These are phyloP conservation scores for Phalanger gymnotis DNA, from an alignment of 2,797 vertebrate species.

Conservation along the genomic window DNA sequence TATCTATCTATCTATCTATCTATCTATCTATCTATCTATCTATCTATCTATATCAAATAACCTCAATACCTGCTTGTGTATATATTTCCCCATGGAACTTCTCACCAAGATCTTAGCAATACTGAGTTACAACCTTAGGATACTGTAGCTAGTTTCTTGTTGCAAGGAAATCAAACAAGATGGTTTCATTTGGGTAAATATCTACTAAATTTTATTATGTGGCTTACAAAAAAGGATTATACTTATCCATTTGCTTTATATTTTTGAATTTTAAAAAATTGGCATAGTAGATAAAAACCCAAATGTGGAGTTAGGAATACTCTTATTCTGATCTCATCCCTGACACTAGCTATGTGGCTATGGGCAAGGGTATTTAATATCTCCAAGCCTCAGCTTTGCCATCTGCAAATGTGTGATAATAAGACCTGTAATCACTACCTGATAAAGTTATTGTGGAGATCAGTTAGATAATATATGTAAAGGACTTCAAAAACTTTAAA, in stretches of 20 bases:
- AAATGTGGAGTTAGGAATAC: background rate
- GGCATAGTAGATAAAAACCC: background rate
- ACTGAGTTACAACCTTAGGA: conserved; percentile 32
- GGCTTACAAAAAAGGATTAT: conserved; percentile 3
- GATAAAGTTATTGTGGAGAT: background rate
- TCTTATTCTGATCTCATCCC: background rate
- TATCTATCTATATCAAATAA: conserved; percentile 40
- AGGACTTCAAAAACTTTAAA: background rate
- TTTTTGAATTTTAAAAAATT: conserved; percentile 26
- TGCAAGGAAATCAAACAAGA: conserved; percentile 22
- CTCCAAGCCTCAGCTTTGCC: background rate
- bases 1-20: too few species aligned
- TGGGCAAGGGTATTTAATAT: background rate
- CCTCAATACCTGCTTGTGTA: background rate
- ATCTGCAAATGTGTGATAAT: background rate
- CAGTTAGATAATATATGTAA: background rate
- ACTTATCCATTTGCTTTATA: background rate
- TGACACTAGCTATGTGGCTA: background rate
- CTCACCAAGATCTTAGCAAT: conserved; percentile 42
- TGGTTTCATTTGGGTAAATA: background rate
- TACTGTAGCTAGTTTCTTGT: conserved; percentile 45
- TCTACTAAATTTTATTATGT: conserved; percentile 25
- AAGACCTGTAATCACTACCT: background rate
- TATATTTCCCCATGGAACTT: conserved; percentile 42
- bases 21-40: too few species aligned